Evolutionary conservation across 2,888 invertebrate species (phyloP), one percentile per base, ranked within the genome.

Genomic region (Tetragnatha montana): DNA sequence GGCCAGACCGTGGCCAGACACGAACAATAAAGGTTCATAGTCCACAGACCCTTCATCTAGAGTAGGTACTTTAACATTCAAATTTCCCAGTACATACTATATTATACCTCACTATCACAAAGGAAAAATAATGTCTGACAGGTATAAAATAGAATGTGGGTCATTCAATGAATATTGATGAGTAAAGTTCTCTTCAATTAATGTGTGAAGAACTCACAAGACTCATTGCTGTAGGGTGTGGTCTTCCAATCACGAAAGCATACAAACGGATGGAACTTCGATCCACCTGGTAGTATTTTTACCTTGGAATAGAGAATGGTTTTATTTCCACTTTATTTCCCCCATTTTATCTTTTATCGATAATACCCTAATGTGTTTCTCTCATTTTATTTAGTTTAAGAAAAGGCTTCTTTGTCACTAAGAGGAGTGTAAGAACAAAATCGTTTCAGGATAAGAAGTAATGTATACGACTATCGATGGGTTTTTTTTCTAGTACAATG

Each of bases 211-310:
- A 83, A 69, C 75, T 75, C 14, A 47, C n/a, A 35, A 60, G 69
- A 70, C 69, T 51, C 51, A 68, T 76, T 84, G 68, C 22, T 17
- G 6, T 12, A 60, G 88, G 88, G 88, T 79, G 88, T 88, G 88
- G 88, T 78, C 78, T 21, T 12, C 35, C 78, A 82, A 82, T 88
- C 88, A 88, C 82, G 88, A 78, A 81, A 78, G 50, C 47, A 76
- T 51, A 47, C 74, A 75, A 74, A 87, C 47, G 70, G 88, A 81
- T 81, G 70, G 22, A 60, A 71, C 49, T 22, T 82, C 78, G 81
- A 82, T 88, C 88, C 60, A 22, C 78, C 21, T 50, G 51, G 21
- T 47, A 71, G 51, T 81, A 78, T 82, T 88, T 88, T 82, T 74
- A 21, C 76, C 75, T 81, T 87, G 50, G 74, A 87, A 81, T 70